Percentiles rank a stretch among this genome's conserved stretches.
Evolutionary conservation across 2,888 invertebrate genomes (phyloP).

Genomic region (Ditylenchus weischeri): DNA sequence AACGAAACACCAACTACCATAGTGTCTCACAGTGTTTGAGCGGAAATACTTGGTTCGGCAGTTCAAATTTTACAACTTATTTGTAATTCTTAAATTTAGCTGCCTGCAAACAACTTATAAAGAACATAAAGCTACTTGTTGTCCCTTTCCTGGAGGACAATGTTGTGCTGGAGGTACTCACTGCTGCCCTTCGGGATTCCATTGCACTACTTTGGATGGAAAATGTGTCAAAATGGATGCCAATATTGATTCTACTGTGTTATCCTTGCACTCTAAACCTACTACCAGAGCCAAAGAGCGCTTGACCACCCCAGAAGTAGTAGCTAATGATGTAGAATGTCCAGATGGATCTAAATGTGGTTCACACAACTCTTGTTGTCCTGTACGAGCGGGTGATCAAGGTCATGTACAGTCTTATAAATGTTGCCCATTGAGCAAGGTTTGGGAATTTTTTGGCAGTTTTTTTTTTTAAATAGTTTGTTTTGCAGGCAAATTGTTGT

Average conservation of each 20-base stretch:
- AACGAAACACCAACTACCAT: background rate
- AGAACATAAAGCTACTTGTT: conserved; percentile 6
- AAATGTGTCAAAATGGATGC: conserved; percentile 7
- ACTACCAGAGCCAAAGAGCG: conserved; percentile 6
- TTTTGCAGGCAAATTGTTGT: conserved; percentile 23
- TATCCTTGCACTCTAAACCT: background rate
- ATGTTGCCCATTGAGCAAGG: conserved; percentile 21
- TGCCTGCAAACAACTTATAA: conserved; percentile 2
- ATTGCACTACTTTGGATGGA: conserved; percentile 5
- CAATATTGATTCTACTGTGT: background rate
- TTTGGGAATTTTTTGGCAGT: background rate
- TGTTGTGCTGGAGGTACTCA: conserved; percentile 13
- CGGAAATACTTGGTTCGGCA: background rate
- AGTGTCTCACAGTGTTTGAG: conserved; percentile 2
- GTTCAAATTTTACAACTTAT: background rate
- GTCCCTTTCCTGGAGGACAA: conserved; percentile 16
- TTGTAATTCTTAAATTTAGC: background rate
- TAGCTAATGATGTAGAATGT: background rate
- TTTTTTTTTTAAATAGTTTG: background rate
- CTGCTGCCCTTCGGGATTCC: conserved; percentile 18
- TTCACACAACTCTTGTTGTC: conserved; percentile 11
- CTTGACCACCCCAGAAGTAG: background rate
- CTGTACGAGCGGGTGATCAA: background rate
- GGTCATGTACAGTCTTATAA: conserved; percentile 7
- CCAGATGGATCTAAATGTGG: conserved; percentile 18